Evolutionary conservation across 2,113 vertebrate genomes (phyloP).

Genomic region (Heterocephalus glaber): DNA sequence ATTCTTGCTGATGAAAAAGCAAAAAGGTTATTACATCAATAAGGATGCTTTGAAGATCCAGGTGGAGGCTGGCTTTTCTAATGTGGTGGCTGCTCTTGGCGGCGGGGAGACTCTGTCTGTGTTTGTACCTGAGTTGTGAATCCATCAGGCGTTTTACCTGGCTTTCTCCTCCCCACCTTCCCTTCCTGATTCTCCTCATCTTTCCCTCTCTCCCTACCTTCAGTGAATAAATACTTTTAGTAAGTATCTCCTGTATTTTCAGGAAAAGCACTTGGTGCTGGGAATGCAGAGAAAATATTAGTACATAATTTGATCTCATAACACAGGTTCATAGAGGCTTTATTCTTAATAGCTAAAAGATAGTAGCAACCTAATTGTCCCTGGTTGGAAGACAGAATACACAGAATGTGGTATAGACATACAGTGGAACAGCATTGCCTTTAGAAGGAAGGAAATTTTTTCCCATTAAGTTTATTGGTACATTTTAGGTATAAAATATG

Average conservation of each 20-base stretch:
- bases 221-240: neutral
- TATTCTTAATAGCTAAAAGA: neutral
- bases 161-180: neutral
- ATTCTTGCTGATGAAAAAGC: neutral
- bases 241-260: neutral
- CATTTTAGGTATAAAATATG: too few species aligned
- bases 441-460: neutral
- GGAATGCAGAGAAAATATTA: neutral
- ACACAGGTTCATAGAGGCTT: neutral
- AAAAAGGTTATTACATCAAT: neutral
- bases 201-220: neutral
- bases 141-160: neutral
- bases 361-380: neutral
- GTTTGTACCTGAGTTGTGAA: neutral
- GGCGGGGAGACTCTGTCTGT: neutral
- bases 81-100: fast-evolving
- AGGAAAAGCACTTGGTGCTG: neutral
- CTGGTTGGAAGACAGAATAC: neutral
- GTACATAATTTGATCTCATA: neutral
- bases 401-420: neutral
- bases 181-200: neutral
- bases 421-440: neutral
- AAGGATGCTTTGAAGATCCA: neutral
- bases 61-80: neutral
- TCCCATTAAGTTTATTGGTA: too few species aligned